A percentile compares a stretch with the other conserved stretches of the same genome.
phyloP scores from a whole-genome alignment of 30 jellyfish, hydroid and myxozoan species.

The Cassiopea xamachana region DNA sequence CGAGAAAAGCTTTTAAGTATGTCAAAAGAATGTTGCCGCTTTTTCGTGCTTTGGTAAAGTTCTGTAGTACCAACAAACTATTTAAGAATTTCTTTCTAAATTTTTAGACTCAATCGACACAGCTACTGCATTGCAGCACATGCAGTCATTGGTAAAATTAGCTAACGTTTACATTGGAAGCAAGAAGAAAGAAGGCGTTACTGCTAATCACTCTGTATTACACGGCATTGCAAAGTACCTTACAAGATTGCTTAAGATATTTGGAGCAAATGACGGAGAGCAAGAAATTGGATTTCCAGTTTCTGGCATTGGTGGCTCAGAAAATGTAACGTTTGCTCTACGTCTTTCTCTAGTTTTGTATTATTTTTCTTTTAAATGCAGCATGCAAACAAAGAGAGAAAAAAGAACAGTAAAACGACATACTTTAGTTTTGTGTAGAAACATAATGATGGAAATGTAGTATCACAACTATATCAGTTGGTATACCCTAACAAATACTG shows the following conservation, averaged over 20 bases:
- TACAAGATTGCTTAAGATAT: slow-evolving; percentile 84
- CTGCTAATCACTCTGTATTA: slow-evolving; percentile 75
- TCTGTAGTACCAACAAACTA: not conserved
- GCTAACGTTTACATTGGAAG: slow-evolving; percentile 86
- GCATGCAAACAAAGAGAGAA: no score
- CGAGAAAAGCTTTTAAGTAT: no score
- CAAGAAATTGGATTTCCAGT: slow-evolving; percentile 91
- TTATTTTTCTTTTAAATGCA: no score
- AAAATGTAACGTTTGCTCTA: slow-evolving; percentile 43
- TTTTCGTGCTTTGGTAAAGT: not conserved
- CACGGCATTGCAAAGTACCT: slow-evolving; percentile 86
- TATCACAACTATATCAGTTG: no score
- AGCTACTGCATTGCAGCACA: slow-evolving; percentile 85
- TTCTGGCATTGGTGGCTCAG: slow-evolving; percentile 56
- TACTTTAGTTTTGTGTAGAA: no score
- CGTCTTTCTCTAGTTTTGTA: not conserved
- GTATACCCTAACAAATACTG: no score
- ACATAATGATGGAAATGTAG: no score
- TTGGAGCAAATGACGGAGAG: slow-evolving; percentile 96
- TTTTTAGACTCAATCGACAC: slow-evolving; percentile 93
- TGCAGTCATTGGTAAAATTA: slow-evolving; percentile 88
- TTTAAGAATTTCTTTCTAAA: not conserved
- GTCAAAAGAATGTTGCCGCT: no score
- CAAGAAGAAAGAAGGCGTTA: slow-evolving; percentile 60
- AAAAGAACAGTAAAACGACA: no score